A percentile compares a stretch with the other conserved stretches of the same genome.
Conservation (phyloP, 2,113 vertebrate species). For the Hiodon tergisus region DNA sequence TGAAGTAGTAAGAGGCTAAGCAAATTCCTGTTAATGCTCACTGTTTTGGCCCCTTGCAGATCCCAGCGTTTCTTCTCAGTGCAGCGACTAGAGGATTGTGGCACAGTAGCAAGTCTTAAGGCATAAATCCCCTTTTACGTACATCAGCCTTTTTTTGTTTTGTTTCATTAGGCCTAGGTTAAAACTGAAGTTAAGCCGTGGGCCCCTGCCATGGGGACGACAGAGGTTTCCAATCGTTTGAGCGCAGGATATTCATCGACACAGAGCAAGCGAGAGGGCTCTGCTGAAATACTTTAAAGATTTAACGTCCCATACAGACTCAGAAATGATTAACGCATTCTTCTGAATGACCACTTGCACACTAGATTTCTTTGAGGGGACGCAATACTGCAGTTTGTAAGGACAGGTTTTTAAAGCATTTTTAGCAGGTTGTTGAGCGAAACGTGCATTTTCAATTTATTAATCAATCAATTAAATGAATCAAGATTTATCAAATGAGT, state of each 20-base stretch:
- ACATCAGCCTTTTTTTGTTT: not conserved
- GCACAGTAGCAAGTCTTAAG: constrained; percentile 24
- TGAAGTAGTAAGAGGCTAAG: constrained; percentile 23
- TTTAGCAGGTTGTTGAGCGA: not conserved
- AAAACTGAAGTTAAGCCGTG: not conserved
- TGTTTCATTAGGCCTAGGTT: constrained; percentile 2
- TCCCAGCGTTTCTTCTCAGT: constrained; percentile 30
- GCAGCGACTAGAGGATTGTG: constrained; percentile 34
- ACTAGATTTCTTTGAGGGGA: constrained; percentile 26
- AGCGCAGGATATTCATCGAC: constrained; percentile 25
- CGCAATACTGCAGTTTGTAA: constrained; percentile 16
- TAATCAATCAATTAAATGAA: too few relatives aligned
- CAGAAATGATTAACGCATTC: constrained; percentile 33
- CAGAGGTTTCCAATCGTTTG: constrained; percentile 3
- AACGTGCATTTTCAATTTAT: too few relatives aligned
- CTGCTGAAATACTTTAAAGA: constrained; percentile 25
- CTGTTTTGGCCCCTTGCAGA: constrained; percentile 36
- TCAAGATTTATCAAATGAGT: too few relatives aligned
- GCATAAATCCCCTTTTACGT: constrained; percentile 32
- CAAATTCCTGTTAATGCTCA: constrained; percentile 27
- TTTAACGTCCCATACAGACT: constrained; percentile 31
- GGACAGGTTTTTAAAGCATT: not conserved
- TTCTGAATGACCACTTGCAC: constrained; percentile 25
- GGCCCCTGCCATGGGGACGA: not conserved
- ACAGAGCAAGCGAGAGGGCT: constrained; percentile 11